Conservation (phyloP, 1,140 invertebrate species). For the Neotoxoptera formosana region DNA sequence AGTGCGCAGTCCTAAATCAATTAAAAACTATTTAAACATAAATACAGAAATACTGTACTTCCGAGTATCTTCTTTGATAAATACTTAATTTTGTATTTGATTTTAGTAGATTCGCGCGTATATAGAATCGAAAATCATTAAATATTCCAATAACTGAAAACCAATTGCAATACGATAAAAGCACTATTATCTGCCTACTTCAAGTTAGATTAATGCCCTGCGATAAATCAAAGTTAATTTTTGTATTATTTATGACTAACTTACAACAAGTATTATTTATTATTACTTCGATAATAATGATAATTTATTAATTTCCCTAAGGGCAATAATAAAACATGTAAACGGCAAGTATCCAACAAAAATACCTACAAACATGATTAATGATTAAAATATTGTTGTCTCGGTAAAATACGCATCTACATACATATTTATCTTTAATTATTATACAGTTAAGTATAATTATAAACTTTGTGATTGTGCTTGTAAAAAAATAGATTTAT, state of each 20-base stretch:
- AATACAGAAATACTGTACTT: not conserved
- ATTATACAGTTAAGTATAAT: not conserved
- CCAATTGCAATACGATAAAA: not conserved
- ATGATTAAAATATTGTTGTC: not conserved
- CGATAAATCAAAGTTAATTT: not conserved
- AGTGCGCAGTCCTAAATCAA: not conserved
- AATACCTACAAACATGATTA: not conserved
- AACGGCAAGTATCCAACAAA: not conserved
- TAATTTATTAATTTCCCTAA: not conserved
- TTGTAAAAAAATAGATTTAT: not conserved
- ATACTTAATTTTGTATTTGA: not conserved
- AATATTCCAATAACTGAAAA: not conserved
- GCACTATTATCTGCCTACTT: not conserved
- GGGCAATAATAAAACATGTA: too few species aligned
- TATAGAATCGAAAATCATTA: not conserved
- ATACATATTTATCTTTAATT: not conserved
- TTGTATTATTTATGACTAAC: not conserved
- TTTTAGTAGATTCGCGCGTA: not conserved
- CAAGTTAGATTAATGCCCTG: not conserved
- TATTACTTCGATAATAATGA: constrained; percentile 1
- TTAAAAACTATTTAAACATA: not conserved
- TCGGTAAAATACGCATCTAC: not conserved
- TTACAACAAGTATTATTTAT: not conserved
- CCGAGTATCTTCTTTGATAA: not conserved
- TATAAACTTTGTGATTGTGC: accelerated